These are phyloP conservation scores for Neopelma chrysocephalum DNA, from an alignment of 2,797 vertebrate species.

Conservation along the genomic window DNA sequence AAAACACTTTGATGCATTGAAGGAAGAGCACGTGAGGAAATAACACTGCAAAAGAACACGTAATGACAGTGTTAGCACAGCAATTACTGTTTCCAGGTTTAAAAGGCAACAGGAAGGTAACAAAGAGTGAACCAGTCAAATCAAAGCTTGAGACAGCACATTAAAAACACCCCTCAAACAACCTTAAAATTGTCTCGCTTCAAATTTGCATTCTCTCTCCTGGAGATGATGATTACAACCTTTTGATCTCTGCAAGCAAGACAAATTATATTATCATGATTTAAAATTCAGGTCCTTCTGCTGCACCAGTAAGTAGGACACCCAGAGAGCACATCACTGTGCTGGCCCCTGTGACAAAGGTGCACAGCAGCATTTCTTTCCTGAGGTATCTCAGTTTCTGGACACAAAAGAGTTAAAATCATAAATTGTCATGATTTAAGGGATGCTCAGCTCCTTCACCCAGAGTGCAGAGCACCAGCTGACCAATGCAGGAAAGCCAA, in stretches of 20 bases:
- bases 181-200: not conserved
- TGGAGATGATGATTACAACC: not conserved
- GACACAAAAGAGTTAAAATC: not conserved
- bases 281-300: not conserved
- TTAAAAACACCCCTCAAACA: not conserved
- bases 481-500: not conserved
- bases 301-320: not conserved
- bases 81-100: not conserved
- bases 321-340: not conserved
- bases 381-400: not conserved
- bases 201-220: not conserved
- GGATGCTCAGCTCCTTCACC: not conserved
- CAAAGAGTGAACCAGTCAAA: not conserved
- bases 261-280: not conserved
- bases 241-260: not conserved
- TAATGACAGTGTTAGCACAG: not conserved
- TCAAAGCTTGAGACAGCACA: not conserved
- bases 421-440: not conserved
- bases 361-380: not conserved
- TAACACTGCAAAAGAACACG: not conserved
- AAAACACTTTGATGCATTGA: not conserved
- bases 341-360: not conserved
- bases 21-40: not conserved
- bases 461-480: not conserved
- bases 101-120: conserved; percentile 22